Conservation (phyloP, 2,888 invertebrate species). For the Amitus sp. region DNA sequence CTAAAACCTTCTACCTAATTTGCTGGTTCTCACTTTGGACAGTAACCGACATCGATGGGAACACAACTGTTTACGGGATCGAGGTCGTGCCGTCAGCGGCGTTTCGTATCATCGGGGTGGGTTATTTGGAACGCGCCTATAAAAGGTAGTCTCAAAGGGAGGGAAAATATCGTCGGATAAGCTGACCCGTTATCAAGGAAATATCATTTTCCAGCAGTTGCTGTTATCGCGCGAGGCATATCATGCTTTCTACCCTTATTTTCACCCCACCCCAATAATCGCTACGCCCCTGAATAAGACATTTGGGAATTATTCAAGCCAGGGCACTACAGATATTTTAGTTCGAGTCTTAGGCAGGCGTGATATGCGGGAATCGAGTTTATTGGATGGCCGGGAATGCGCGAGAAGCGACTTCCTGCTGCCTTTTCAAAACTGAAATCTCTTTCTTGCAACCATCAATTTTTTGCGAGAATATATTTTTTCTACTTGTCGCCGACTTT, state of each 20-base stretch:
- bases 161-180: too few species aligned
- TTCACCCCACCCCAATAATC: slow-evolving; percentile 34
- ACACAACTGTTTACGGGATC: slow-evolving; percentile 21
- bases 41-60: slow-evolving; percentile 10
- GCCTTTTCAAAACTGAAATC: slow-evolving; percentile 35
- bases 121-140: not conserved
- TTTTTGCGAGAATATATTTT: too few species aligned
- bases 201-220: not conserved
- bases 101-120: not conserved
- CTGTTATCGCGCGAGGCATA: slow-evolving; percentile 2
- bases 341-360: slow-evolving; percentile 33
- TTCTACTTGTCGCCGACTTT: too few species aligned
- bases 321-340: slow-evolving; percentile 27
- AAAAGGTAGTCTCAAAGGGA: too few species aligned
- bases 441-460: too few species aligned
- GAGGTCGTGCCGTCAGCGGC: slow-evolving; percentile 12
- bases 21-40: slow-evolving; percentile 4
- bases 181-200: not conserved
- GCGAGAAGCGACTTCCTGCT: slow-evolving; percentile 39
- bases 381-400: slow-evolving; percentile 38
- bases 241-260: slow-evolving; percentile 11
- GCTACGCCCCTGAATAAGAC: slow-evolving; percentile 30
- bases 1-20: slow-evolving; percentile 22
- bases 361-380: slow-evolving; percentile 39
- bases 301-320: slow-evolving; percentile 35